phyloP scores from a whole-genome alignment of 2,888 invertebrate species.

The Zaprionus obscuricornis region DNA sequence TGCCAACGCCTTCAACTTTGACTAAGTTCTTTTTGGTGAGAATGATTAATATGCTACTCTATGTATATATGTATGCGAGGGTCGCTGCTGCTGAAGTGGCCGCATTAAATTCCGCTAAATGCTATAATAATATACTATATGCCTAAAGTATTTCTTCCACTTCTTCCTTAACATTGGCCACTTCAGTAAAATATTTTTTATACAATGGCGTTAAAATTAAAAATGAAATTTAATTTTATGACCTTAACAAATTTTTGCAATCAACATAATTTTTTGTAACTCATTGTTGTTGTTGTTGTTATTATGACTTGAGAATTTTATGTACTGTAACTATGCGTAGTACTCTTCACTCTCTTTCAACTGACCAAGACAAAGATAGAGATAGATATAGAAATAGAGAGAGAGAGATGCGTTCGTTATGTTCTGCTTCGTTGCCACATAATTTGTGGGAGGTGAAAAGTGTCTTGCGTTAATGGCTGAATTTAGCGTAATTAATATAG shows the following conservation, averaged over 20 bases:
- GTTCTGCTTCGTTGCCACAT: constrained; percentile 68
- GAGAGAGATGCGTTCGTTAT: constrained; percentile 6
- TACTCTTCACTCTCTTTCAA: neutral
- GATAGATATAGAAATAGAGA: too few species aligned
- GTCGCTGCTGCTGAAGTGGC: constrained; percentile 44
- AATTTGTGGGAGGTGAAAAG: constrained; percentile 76
- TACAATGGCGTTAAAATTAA: constrained; percentile 80
- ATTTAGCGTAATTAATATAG: constrained; percentile 72
- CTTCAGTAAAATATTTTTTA: constrained; percentile 25
- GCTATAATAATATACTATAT: constrained; percentile 74
- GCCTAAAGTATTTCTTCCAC: constrained; percentile 3
- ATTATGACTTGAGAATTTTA: constrained; percentile 68
- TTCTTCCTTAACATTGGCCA: neutral
- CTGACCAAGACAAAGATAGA: too few species aligned
- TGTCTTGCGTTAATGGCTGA: constrained; percentile 73
- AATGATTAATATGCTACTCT: constrained; percentile 78
- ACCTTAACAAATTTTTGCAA: constrained; percentile 80
- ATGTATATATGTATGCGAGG: constrained; percentile 30
- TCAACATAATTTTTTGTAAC: constrained; percentile 76
- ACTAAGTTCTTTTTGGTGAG: constrained; percentile 37
- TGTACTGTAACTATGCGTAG: constrained; percentile 49
- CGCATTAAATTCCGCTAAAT: constrained; percentile 79
- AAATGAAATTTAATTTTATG: constrained; percentile 77
- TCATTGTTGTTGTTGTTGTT: constrained; percentile 29
- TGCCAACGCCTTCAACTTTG: too few species aligned